These are phyloP conservation scores for Coleophora flavipennella DNA, from an alignment of 2,888 invertebrate species.

Conservation along the genomic window DNA sequence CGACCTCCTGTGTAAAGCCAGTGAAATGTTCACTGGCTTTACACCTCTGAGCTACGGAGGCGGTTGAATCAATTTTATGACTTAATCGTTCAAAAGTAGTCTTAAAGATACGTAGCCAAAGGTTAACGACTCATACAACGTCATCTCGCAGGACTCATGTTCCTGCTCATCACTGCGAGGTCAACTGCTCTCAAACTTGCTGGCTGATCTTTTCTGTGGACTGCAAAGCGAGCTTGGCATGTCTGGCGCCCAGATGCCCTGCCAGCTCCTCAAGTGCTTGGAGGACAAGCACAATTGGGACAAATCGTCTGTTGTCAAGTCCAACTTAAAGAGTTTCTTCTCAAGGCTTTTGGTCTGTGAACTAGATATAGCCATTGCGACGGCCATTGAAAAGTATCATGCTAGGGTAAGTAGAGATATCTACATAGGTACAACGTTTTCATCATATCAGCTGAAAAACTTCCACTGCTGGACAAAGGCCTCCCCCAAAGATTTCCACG, in stretches of 20 bases:
- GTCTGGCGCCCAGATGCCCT: slow-evolving; percentile 43
- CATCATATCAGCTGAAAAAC: too few relatives aligned
- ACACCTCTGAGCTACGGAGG: too few relatives aligned
- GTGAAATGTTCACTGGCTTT: too few relatives aligned
- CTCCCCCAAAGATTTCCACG: too few relatives aligned
- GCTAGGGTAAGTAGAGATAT: slow-evolving; percentile 49
- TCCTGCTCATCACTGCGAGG: slow-evolving; percentile 51
- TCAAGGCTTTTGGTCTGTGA: slow-evolving; percentile 44
- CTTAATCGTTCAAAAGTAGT: too few relatives aligned
- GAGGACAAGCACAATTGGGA: slow-evolving; percentile 62
- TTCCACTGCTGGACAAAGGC: too few relatives aligned
- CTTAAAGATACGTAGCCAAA: too few relatives aligned
- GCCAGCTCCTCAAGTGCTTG: slow-evolving; percentile 53
- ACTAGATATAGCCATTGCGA: slow-evolving; percentile 57
- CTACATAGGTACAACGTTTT: too few relatives aligned
- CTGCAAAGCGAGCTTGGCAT: slow-evolving; percentile 41
- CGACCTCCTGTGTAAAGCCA: too few relatives aligned
- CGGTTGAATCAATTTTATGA: too few relatives aligned
- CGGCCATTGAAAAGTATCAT: slow-evolving; percentile 56
- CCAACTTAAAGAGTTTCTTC: slow-evolving; percentile 43
- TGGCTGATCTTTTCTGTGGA: slow-evolving; percentile 48
- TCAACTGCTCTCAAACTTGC: slow-evolving; percentile 41
- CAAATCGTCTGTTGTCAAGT: slow-evolving; percentile 36
- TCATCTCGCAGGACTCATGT: slow-evolving; percentile 41
- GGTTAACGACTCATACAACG: neutral